These are phyloP conservation scores for Zaprionus nigranus DNA, from an alignment of 1,140 invertebrate species.

Conservation along the genomic window DNA sequence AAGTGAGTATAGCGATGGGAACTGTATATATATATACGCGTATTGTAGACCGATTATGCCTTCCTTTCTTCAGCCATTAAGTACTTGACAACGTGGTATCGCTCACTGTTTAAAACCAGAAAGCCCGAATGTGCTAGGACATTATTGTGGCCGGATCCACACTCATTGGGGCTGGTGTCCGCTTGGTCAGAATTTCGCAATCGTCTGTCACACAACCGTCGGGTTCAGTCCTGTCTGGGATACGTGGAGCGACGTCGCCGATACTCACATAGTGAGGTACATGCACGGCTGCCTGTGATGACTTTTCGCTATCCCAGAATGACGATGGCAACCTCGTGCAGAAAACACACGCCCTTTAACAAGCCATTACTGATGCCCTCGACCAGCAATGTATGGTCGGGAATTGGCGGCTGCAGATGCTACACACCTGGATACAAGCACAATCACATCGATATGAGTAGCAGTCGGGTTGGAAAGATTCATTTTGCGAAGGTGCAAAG, in stretches of 20 bases:
- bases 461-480: background rate
- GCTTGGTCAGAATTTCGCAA: background rate
- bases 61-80: background rate
- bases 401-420: background rate
- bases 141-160: slow-evolving; percentile 1
- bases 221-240: background rate
- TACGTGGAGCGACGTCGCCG: background rate
- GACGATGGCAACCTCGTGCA: background rate
- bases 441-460: background rate
- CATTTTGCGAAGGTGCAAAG: background rate
- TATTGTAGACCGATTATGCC: background rate
- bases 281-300: background rate
- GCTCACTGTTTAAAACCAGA: background rate
- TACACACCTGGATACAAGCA: background rate
- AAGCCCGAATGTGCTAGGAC: background rate
- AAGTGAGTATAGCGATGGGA: background rate
- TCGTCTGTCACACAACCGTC: background rate
- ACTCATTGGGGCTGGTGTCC: background rate
- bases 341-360: background rate
- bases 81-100: background rate
- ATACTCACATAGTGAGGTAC: no score
- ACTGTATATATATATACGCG: background rate
- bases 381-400: background rate
- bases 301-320: background rate
- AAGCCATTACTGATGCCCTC: background rate